Evolutionary conservation across 2,888 invertebrate species (phyloP), one percentile per base, ranked within the genome.

Genomic region (Drosophila heteroneura): DNA sequence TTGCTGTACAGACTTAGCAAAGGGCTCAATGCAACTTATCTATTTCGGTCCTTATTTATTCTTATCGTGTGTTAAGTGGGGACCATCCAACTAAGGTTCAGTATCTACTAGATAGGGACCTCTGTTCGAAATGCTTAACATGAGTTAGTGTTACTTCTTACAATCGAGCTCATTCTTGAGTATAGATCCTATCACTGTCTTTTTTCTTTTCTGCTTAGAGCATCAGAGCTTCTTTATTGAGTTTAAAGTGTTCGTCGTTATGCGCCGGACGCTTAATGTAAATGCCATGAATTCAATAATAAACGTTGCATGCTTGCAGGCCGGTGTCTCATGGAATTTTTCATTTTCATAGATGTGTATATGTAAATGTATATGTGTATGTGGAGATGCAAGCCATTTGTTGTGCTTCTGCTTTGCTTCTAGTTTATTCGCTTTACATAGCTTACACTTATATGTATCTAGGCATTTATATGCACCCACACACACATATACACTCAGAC

Each of bases 251-350:
- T 9, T 52, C 5, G n/a, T 51, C 35, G 35, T 41, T 37, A 33
- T 47, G 66, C 47, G 32, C 26, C 16, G 61, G 28, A 44, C 53
- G 35, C 54, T 32, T 61, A 57, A 49, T 71, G 39, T 59, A 53
- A 62, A 54, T 65, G 57, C 66, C 58, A 66, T 63, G 72, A 76
- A 81, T 76, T 81, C 70, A 81, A 81, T 81, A 81, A 81, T 81
- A 81, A 72, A 68, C 76, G 66, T 74, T 71, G 82, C 71, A 79
- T 74, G 47, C 77, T 72, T 52, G 76, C 79, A 62, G 69, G 53
- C 60, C 70, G 58, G 67, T 71, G 70, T 65, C 72, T 69, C 54
- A 65, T 59, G 78, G 81, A 85, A 88, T 89, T 89, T 85, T 83
- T 85, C 83, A 81, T 83, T 89, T 83, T 89, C 70, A 76, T 71